Evolutionary conservation across 2,797 vertebrate species (phyloP).

Genomic region (Microhierax caerulescens): DNA sequence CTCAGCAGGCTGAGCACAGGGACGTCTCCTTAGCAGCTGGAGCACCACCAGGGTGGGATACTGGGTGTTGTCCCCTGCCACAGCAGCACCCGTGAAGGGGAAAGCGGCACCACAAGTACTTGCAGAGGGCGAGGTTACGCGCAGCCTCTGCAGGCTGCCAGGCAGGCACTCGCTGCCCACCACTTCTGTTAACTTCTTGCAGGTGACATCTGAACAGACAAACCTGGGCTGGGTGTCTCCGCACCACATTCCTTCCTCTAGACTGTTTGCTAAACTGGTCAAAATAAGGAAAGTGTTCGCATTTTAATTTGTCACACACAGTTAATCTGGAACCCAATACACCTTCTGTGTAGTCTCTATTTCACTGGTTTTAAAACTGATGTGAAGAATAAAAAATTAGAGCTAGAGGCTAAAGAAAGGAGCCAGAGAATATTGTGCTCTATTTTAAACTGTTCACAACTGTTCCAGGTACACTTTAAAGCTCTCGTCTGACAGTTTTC

Average conservation of each 20-base stretch:
- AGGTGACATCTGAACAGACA: rapidly evolving
- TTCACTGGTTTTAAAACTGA: neutral
- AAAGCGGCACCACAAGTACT: neutral
- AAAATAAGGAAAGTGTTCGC: neutral
- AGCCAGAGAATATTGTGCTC: neutral
- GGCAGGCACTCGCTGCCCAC: neutral
- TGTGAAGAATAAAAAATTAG: neutral
- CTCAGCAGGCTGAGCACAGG: neutral
- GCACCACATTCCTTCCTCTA: neutral
- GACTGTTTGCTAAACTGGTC: neutral
- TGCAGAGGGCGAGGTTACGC: neutral
- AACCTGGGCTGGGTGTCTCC: neutral
- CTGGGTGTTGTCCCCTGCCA: neutral
- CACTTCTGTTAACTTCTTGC: neutral
- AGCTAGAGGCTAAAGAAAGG: neutral
- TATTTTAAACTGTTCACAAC: neutral
- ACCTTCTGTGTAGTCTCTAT: neutral
- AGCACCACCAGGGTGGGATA: neutral
- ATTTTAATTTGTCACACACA: neutral
- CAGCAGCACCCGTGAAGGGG: neutral
- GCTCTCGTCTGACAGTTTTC: neutral
- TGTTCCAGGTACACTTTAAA: neutral
- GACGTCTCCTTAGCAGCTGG: neutral
- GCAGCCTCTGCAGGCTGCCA: neutral
- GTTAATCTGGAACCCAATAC: neutral